These are phyloP conservation scores for Acipenser ruthenus DNA, from an alignment of 2,797 vertebrate genomes.

Conservation along the genomic window DNA sequence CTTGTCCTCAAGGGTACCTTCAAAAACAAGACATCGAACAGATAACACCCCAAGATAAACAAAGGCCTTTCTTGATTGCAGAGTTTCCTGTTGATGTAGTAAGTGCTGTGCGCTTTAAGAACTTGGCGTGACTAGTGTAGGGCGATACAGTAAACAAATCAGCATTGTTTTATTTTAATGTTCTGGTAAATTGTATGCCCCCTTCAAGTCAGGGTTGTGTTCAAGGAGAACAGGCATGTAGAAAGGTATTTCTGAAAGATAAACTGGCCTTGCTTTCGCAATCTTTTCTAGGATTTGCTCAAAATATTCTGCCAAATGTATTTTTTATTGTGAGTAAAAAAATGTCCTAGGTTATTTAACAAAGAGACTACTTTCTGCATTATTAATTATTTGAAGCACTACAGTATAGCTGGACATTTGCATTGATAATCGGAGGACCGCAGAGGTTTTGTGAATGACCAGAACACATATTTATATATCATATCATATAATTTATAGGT, in stretches of 20 bases:
- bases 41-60: slow-evolving; percentile 2
- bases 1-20: neutral
- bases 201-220: slow-evolving; percentile 5
- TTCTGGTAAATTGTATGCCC: slow-evolving; percentile 17
- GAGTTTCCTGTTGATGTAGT: slow-evolving; percentile 1
- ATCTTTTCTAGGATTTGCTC: no score
- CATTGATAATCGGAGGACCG: no score
- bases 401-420: no score
- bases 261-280: neutral
- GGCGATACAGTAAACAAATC: neutral
- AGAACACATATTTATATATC: no score
- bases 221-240: neutral
- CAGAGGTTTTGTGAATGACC: no score
- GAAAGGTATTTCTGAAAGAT: slow-evolving; percentile 7
- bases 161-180: slow-evolving; percentile 14
- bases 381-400: no score
- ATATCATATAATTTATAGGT: no score
- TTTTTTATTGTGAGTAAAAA: no score
- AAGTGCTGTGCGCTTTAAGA: slow-evolving; percentile 1
- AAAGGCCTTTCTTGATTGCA: neutral
- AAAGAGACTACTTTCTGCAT: no score
- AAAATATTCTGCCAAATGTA: no score
- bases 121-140: slow-evolving; percentile 1
- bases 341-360: no score
- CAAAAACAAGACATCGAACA: neutral